These are phyloP conservation scores for Drosophila kanekoi DNA, from an alignment of 2,888 invertebrate species.

Conservation along the genomic window DNA sequence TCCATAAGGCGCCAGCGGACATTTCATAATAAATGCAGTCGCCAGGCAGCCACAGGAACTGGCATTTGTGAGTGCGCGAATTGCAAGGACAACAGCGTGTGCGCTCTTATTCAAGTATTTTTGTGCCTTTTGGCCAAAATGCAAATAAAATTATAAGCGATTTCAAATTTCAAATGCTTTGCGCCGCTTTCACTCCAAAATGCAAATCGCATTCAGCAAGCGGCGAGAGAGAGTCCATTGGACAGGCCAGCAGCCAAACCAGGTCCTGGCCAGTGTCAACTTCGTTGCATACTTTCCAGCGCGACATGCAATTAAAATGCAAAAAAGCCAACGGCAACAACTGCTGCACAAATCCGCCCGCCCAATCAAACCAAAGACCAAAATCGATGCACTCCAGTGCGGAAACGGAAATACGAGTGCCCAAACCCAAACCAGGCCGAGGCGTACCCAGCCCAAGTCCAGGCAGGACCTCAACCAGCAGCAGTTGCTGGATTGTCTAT, in stretches of 20 bases:
- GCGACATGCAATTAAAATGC: conserved; percentile 81
- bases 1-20: conserved; percentile 60
- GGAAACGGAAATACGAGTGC: conserved; percentile 57
- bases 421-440: conserved; percentile 1
- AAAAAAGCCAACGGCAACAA: conserved; percentile 67
- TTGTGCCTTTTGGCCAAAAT: conserved; percentile 53
- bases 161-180: conserved; percentile 67
- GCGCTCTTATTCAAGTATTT: conserved; percentile 31
- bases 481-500: conserved; percentile 55
- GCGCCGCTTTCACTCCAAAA: conserved; percentile 63
- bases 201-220: conserved; percentile 73
- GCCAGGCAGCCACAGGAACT: conserved; percentile 28
- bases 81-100: conserved; percentile 46
- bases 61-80: conserved; percentile 34
- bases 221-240: no score
- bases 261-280: conserved; percentile 44
- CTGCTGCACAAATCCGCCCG: background rate
- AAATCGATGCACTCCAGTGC: conserved; percentile 76
- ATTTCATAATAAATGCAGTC: conserved; percentile 70
- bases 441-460: background rate
- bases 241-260: background rate
- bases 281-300: conserved; percentile 72
- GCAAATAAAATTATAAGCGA: conserved; percentile 75
- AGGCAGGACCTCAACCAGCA: conserved; percentile 42
- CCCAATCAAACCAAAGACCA: conserved; percentile 59